Evolutionary conservation across 2,113 vertebrate species (phyloP), one percentile per base, ranked within the genome.

Genomic region (Gymnogyps californianus): DNA sequence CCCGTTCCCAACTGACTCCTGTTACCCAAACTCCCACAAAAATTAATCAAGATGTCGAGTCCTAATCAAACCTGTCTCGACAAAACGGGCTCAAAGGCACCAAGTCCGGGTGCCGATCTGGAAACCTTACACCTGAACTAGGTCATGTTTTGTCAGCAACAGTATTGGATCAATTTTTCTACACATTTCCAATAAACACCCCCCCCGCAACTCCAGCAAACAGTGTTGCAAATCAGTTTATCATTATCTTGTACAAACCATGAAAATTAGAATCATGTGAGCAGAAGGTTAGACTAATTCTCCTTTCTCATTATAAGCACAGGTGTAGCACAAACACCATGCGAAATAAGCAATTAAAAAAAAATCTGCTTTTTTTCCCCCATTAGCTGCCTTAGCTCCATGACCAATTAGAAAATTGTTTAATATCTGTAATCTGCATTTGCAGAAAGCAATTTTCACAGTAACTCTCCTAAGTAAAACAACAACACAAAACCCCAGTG

Each of bases 391-490:
- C 98, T 99, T 98, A 98, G 98, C 98, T 98, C 98, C 98, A 98
- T 99, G 99, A 99, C 99, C 98, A 99, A 99, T 99, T 98, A 98
- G 98, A 98, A 99, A 98, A 99, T 99, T 98, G 99, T 98, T 99
- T 99, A 99, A 98, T 98, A 98, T 98, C 98, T 97, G 98, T 98
- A 98, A 98, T 98, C 98, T 98, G 98, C 98, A 98, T 98, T 98
- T 98, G 98, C 98, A 98, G 98, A 99, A 99, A 99, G 98, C 98
- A 98, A 99, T 98, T 98, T 97, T 98, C 98, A 98, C 97, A 98
- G 97, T 95, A 97, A 97, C 98, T 98, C 94, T 95, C 80, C 54
- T 2, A 98, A 94, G 93, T 94, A 95, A 90, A 92, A 93, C 40
- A 96, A 61, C 92, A 96, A 80, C 93, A 91, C 77, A 54, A 76